These are phyloP conservation scores for Eremobia ochroleuca DNA, from an alignment of 2,888 invertebrate species.

Conservation along the genomic window DNA sequence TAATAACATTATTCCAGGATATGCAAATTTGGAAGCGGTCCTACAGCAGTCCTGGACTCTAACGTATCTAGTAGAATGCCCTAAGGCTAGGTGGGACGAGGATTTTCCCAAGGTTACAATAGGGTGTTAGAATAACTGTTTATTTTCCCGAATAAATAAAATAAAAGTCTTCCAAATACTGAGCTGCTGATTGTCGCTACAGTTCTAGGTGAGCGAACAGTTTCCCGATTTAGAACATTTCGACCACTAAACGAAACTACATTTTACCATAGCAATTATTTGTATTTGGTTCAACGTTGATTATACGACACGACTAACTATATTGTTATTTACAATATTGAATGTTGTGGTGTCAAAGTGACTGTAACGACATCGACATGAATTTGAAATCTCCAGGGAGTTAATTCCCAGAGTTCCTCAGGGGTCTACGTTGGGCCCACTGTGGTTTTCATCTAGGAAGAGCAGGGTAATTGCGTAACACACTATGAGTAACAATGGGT, in stretches of 20 bases:
- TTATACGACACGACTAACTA: neutral
- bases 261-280: constrained; percentile 33
- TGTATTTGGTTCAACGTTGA: constrained; percentile 5
- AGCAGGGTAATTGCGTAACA: no score
- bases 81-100: no score
- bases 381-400: neutral
- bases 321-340: neutral
- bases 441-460: neutral
- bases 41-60: no score
- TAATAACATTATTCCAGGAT: no score
- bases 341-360: neutral
- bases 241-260: constrained; percentile 28
- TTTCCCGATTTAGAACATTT: constrained; percentile 21
- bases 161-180: constrained; percentile 12
- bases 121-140: no score
- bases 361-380: neutral
- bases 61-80: no score
- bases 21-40: no score
- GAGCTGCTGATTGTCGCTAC: neutral
- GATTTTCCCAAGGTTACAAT: no score
- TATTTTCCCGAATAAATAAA: no score
- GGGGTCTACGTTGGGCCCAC: neutral
- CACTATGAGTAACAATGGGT: no score
- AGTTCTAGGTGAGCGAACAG: constrained; percentile 10
- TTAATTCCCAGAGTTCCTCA: neutral